These are phyloP conservation scores for Phalacrocorax pelagicus DNA, from an alignment of 2,113 vertebrate species.

Conservation along the genomic window DNA sequence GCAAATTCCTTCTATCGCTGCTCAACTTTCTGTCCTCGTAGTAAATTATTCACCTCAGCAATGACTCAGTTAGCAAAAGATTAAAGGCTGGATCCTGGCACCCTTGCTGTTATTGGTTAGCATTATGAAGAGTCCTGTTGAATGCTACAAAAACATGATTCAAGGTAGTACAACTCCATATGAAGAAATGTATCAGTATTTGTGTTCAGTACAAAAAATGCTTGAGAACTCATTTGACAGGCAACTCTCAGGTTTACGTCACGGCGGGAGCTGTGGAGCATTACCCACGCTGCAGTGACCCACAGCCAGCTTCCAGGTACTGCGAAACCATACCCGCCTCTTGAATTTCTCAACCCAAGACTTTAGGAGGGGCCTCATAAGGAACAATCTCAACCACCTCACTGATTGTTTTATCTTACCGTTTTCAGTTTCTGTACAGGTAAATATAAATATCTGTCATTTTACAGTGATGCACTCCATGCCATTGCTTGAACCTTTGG, in stretches of 20 bases:
- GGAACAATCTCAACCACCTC: not conserved
- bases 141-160: not conserved
- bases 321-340: not conserved
- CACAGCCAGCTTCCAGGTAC: not conserved
- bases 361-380: not conserved
- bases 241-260: not conserved
- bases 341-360: not conserved
- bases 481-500: not conserved
- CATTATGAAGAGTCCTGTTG: not conserved
- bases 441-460: not conserved
- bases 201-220: not conserved
- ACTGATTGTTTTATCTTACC: not conserved
- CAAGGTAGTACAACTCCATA: not conserved
- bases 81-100: not conserved
- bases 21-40: not conserved
- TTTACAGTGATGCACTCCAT: not conserved
- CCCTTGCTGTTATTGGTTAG: not conserved
- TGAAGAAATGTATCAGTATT: not conserved
- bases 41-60: conserved; percentile 48
- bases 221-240: not conserved
- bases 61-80: not conserved
- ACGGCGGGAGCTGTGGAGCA: not conserved
- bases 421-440: not conserved
- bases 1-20: conserved; percentile 45
- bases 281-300: not conserved